These are phyloP conservation scores for Nymphicus hollandicus DNA, from an alignment of 2,113 vertebrate species.

Conservation along the genomic window DNA sequence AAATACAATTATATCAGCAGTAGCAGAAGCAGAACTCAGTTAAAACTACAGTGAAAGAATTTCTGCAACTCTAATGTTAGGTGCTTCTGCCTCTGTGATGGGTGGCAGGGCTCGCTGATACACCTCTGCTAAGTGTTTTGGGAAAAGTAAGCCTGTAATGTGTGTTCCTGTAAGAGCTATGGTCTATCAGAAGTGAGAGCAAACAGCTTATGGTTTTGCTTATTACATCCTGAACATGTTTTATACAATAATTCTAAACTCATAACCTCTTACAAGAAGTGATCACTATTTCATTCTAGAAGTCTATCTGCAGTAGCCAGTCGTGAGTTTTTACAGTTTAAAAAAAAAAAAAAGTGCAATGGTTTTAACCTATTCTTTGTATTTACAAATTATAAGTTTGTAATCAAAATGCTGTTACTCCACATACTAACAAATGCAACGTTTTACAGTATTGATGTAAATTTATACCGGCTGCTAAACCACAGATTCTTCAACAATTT, in stretches of 20 bases:
- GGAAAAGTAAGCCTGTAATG: rapidly evolving
- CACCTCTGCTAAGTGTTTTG: neutral
- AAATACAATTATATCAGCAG: neutral
- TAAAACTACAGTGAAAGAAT: neutral
- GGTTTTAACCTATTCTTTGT: neutral
- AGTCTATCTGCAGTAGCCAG: neutral
- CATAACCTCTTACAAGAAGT: neutral
- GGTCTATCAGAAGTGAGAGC: neutral
- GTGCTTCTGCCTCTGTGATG: neutral
- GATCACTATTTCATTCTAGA: neutral
- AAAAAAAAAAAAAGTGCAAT: neutral
- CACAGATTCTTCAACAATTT: neutral
- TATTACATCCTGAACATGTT: neutral
- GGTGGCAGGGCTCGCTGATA: neutral
- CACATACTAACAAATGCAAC: neutral
- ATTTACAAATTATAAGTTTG: neutral
- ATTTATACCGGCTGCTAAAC: neutral
- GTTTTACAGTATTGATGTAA: neutral
- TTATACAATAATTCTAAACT: neutral
- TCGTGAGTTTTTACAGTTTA: neutral
- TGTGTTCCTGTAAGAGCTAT: neutral
- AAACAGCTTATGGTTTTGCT: neutral
- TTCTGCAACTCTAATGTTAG: neutral
- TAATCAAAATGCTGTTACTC: neutral
- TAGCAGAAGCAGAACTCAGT: neutral